Percentiles rank a stretch among this genome's conserved stretches.
phyloP scores from a whole-genome alignment of 2,888 invertebrate genomes.

The Iphiclides podalirius region DNA sequence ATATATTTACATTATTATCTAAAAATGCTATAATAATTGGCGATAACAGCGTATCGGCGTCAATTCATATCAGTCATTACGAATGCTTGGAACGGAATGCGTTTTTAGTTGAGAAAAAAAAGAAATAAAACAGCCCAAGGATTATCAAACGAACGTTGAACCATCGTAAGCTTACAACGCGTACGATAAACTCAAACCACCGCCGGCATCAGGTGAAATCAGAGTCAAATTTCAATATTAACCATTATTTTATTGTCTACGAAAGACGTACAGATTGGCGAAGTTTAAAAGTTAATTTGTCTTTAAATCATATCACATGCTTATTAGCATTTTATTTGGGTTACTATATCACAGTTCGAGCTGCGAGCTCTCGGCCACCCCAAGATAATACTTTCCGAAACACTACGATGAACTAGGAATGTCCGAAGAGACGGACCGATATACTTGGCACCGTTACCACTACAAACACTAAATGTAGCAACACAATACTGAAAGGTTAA shows the following conservation, averaged over 20 bases:
- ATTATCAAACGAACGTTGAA: no score
- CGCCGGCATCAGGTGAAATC: background rate
- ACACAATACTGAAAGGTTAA: conserved; percentile 21
- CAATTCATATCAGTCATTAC: conserved; percentile 19
- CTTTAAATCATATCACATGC: conserved; percentile 42
- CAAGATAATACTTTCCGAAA: conserved; percentile 8
- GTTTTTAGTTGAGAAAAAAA: conserved; percentile 2
- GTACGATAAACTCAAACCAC: no score
- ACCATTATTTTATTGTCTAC: conserved; percentile 41
- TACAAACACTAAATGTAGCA: conserved; percentile 12
- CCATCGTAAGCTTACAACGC: no score
- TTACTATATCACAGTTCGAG: conserved; percentile 48
- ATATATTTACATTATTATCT: conserved; percentile 32
- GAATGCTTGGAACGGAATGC: conserved; percentile 18
- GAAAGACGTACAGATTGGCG: conserved; percentile 38
- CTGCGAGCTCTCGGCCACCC: conserved; percentile 24
- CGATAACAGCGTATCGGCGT: conserved; percentile 21
- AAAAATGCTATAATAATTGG: conserved; percentile 34
- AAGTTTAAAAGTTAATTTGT: conserved; percentile 45
- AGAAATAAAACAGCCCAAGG: no score
- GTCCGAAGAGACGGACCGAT: conserved; percentile 9
- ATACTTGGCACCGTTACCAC: conserved; percentile 21
- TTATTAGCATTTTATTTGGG: conserved; percentile 31
- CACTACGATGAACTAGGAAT: conserved; percentile 1
- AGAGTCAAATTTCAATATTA: conserved; percentile 21